Evolutionary conservation across 2,888 invertebrate species (phyloP), one percentile per base, ranked within the genome.

Genomic region (Noctua fimbriata): DNA sequence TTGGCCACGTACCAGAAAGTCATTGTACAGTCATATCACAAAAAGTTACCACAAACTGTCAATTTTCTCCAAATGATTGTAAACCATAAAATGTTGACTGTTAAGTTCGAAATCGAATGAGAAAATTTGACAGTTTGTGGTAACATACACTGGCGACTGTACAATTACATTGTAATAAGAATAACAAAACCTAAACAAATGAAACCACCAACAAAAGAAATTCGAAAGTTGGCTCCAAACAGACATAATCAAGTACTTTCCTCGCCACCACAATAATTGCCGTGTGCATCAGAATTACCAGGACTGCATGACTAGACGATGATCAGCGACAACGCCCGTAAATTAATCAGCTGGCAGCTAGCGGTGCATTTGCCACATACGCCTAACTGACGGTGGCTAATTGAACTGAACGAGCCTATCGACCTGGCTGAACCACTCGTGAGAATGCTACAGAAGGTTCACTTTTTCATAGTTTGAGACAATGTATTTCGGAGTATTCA

Each of bases 271-370:
- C n/a, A 58, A 71, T 49, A 83, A 76, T 83, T 66, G 41, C 74
- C 41, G 72, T 7, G 71, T 77, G 67, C 73, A 74, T 78, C 49
- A 73, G 14, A 76, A 84, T 52, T 36, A 69, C 60, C 18, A 36
- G 67, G 60, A 73, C n/a, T 55, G 32, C 73, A 73, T 71, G 71
- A 75, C 86, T 87, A 86, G 86, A 75, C 72, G 81, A 77, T 86
- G 87, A 87, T 87, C 89, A 86, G 84, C 72, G 83, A 82, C 82
- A 82, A 87, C 86, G 84, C 84, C 81, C 89, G 90, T 90, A 90
- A 89, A 90, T 90, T 89, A 90, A 92, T 90, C 84, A 90, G 88
- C 83, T 85, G 83, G 73, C 67, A 86, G 84, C 73, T 81, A 89
- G 85, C 85, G 79, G 86, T 88, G 78, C 78, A 81, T 82, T 86